Evolutionary conservation across 2,797 vertebrate species (phyloP).

Genomic region (Eleutherodactylus coqui): DNA sequence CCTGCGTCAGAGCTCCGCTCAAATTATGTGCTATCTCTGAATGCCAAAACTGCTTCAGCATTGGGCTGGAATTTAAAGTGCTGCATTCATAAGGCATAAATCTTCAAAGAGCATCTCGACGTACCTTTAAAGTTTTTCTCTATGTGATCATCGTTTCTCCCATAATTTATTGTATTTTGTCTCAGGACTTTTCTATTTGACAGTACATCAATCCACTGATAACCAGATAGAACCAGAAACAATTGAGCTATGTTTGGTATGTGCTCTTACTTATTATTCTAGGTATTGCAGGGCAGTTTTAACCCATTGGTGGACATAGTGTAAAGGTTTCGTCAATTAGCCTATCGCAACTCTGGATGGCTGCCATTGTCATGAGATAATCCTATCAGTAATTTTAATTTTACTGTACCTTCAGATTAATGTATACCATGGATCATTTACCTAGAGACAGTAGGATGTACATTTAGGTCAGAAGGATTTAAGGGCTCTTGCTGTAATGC

Average conservation of each 20-base stretch:
- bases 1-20: constrained; percentile 30
- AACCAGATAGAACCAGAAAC: background rate
- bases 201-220: background rate
- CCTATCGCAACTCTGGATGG: no score
- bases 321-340: background rate
- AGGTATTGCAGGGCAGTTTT: background rate
- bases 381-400: no score
- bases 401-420: no score
- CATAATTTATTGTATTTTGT: no score
- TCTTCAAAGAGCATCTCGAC: background rate
- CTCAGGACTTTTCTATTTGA: background rate
- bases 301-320: background rate
- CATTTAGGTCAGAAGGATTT: no score
- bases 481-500: no score
- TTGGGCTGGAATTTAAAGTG: constrained; percentile 24
- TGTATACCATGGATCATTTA: no score
- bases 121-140: background rate
- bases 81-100: background rate
- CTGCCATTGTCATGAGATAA: background rate
- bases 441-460: no score
- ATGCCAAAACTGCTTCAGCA: constrained; percentile 31
- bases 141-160: background rate
- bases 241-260: background rate
- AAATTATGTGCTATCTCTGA: constrained; percentile 13
- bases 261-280: no score